Percentiles rank a stretch among this genome's conserved stretches.
These are phyloP conservation scores for Lepetodrilus schrolli DNA, from an alignment of 2,888 invertebrate genomes.

Conservation along the genomic window DNA sequence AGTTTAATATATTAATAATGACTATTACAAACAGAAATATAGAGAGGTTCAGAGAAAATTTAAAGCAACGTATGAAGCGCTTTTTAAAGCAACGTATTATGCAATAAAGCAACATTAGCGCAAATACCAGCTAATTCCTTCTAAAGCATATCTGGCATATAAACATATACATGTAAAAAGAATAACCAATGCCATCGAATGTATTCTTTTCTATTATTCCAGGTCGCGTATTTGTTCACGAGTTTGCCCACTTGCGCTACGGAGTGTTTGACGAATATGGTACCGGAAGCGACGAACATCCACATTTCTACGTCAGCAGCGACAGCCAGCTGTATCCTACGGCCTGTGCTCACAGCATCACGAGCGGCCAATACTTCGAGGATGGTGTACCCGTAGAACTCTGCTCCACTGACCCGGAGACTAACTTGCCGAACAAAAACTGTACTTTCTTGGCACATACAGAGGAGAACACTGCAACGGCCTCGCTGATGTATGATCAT, in stretches of 20 bases:
- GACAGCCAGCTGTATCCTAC: neutral
- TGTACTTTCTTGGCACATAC: neutral
- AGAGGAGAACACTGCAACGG: neutral
- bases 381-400: neutral
- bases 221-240: conserved; percentile 77
- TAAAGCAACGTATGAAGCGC: no score
- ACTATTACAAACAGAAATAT: no score
- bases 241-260: conserved; percentile 82
- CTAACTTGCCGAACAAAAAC: neutral
- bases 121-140: no score
- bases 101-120: no score
- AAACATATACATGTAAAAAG: no score
- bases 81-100: no score
- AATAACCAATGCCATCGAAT: no score
- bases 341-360: neutral
- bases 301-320: neutral
- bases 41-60: no score
- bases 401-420: neutral
- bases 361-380: neutral
- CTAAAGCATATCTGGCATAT: no score
- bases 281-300: neutral
- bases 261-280: conserved; percentile 81
- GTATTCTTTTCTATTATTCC: no score
- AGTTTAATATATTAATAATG: no score
- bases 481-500: conserved; percentile 1